phyloP scores from a whole-genome alignment of 2,113 vertebrate genomes.

The Puffinus mauretanicus region DNA sequence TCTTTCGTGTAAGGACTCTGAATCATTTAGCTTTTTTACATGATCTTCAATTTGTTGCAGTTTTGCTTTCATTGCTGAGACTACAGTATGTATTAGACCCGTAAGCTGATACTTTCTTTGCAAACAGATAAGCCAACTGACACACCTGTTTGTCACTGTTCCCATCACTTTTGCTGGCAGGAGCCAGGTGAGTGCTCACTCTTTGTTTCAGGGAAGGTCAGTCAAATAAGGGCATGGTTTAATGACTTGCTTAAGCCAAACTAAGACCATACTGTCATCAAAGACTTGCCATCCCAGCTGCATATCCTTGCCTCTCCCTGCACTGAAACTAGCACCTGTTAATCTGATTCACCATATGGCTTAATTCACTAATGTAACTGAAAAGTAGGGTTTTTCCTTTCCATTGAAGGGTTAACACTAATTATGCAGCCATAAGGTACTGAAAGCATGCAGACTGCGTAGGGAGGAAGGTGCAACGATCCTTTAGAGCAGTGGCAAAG shows the following conservation, averaged over 20 bases:
- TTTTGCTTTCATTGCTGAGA: not conserved
- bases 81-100: not conserved
- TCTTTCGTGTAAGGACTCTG: not conserved
- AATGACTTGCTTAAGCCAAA: not conserved
- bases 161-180: not conserved
- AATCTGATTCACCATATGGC: not conserved
- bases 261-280: not conserved
- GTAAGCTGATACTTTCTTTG: not conserved
- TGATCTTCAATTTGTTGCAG: not conserved
- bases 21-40: not conserved
- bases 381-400: not conserved
- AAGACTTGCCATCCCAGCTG: not conserved
- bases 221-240: not conserved
- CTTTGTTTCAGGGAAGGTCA: not conserved
- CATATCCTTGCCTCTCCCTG: not conserved
- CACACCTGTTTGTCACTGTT: not conserved
- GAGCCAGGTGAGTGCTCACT: not conserved
- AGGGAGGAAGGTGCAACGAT: not conserved
- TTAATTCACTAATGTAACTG: not conserved
- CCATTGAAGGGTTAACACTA: not conserved
- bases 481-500: not conserved
- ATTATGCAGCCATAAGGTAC: not conserved
- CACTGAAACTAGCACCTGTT: not conserved
- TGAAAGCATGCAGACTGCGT: not conserved
- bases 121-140: not conserved